Conservation (phyloP, 2,113 vertebrate genomes). For the Panthera tigris region DNA sequence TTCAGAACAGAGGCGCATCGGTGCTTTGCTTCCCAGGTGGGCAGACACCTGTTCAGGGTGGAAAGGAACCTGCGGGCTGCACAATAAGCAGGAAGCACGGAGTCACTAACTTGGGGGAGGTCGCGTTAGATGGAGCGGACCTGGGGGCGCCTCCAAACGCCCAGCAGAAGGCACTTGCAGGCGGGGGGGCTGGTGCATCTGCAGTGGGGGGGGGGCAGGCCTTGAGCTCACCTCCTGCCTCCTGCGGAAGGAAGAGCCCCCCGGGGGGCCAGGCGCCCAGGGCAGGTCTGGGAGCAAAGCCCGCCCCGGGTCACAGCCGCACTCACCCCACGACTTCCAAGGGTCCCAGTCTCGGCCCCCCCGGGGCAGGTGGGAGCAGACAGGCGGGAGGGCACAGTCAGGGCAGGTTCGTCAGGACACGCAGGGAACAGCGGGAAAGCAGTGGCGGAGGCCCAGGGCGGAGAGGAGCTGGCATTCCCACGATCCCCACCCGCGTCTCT, state of each 20-base stretch:
- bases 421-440: background rate
- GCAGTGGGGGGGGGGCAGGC: no score
- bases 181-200: background rate
- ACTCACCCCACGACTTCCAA: background rate
- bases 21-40: background rate
- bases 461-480: background rate
- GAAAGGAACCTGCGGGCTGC: background rate
- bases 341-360: background rate
- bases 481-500: fast-evolving
- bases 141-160: background rate
- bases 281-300: background rate
- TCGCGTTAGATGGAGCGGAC: background rate
- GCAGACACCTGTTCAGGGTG: slow-evolving; percentile 33
- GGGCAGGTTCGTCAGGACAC: background rate
- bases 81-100: background rate
- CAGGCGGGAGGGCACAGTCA: background rate
- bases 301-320: background rate
- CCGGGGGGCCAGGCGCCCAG: background rate
- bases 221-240: background rate
- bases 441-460: background rate
- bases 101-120: fast-evolving
- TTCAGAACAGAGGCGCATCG: background rate
- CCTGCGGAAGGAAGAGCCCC: background rate
- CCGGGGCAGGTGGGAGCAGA: background rate
- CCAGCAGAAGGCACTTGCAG: background rate